Conservation (phyloP, 2,888 invertebrate species). For the Sicus ferrugineus region DNA sequence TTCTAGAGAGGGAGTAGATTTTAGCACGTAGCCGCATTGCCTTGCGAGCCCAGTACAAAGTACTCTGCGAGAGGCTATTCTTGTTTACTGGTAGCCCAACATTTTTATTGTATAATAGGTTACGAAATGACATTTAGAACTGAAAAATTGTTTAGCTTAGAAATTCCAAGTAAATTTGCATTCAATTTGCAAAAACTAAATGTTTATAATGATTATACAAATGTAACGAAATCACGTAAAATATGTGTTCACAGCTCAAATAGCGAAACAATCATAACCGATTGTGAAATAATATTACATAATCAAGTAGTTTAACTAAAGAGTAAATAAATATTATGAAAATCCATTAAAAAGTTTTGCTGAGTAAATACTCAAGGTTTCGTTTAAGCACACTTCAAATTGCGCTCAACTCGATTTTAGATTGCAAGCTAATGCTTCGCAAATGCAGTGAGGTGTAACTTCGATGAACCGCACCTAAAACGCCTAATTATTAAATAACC, state of each 20-base stretch:
- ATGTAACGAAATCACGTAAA: conserved; percentile 1
- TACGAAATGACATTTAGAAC: too few species aligned
- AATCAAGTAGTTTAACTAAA: conserved; percentile 3
- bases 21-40: too few species aligned
- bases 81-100: neutral
- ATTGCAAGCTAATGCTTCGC: too few species aligned
- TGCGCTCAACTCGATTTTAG: neutral
- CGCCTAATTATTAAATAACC: neutral
- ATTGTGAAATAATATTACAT: neutral
- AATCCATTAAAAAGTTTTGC: neutral
- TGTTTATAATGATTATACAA: neutral
- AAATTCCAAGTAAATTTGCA: too few species aligned
- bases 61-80: neutral
- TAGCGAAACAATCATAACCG: neutral
- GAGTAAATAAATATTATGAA: neutral
- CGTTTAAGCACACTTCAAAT: neutral
- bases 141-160: too few species aligned
- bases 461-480: neutral
- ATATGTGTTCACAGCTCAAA: neutral
- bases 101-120: too few species aligned
- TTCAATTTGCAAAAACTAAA: too few species aligned
- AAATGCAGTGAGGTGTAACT: conserved; percentile 10
- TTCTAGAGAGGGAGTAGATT: too few species aligned
- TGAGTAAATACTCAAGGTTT: conserved; percentile 10
- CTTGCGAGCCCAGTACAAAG: too few species aligned